Percentiles rank a stretch among this genome's conserved stretches.
phyloP scores from a whole-genome alignment of 2,113 vertebrate species.

The Ibidorhyncha struthersii region DNA sequence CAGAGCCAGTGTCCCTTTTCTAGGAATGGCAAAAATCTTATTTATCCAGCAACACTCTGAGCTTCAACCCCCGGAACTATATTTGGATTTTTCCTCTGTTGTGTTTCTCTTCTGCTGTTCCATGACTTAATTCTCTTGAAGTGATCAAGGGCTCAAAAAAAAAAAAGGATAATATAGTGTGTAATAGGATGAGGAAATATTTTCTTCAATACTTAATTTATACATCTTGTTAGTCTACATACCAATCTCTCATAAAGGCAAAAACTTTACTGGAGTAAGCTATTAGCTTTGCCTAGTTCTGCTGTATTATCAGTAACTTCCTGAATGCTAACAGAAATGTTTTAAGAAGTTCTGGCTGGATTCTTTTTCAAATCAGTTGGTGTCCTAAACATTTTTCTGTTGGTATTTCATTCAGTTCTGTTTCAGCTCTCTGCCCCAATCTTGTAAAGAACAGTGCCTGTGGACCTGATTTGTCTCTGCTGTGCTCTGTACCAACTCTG shows the following conservation, averaged over 20 bases:
- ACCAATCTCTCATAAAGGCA: background rate
- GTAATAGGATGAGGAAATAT: background rate
- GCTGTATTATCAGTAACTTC: background rate
- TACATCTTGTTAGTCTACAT: background rate
- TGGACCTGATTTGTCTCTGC: background rate
- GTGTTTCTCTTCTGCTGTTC: background rate
- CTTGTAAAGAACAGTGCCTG: background rate
- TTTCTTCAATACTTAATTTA: constrained; percentile 2
- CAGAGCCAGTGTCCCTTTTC: no score
- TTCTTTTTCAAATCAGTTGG: background rate
- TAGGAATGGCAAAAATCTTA: background rate
- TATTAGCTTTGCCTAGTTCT: background rate
- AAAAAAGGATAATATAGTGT: background rate
- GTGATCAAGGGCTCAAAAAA: background rate
- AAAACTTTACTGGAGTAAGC: background rate
- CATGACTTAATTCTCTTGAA: background rate
- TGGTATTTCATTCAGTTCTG: background rate
- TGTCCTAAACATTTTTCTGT: background rate
- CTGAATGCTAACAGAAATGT: background rate
- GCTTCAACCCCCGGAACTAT: background rate
- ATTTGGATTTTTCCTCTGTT: background rate
- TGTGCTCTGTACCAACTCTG: background rate
- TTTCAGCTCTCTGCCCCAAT: background rate
- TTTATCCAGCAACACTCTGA: background rate
- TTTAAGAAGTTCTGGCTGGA: background rate